Base-by-base conservation (phyloP, 1,140 invertebrate genomes). In the Eriosoma lanigerum region DNA sequence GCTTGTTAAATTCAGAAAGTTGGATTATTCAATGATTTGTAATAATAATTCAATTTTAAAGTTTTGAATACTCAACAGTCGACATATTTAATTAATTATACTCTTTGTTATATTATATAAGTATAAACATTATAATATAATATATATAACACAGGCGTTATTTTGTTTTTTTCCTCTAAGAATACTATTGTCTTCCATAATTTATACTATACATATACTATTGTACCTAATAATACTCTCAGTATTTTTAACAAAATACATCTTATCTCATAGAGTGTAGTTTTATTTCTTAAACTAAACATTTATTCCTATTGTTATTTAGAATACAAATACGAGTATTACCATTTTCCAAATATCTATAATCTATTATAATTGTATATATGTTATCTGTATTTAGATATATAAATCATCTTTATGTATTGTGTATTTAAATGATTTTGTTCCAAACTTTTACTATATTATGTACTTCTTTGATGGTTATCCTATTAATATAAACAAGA, bases 121-220 rank as follows among this genome's bases (percentile, higher is more conserved):
- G 38, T 68, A 38, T 38, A 46, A 68, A 68, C 12, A 68, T 68
- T 46, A 68, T 68, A 68, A 21, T 12, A 13, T 13, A 52, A 26
- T 13, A 58, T 24, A 38, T 62, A 29, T 29, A 50, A 50, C 24
- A 52, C 15, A 9, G 29, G 8, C 24, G 29, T 50, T 72, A 19
- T 29, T 68, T 68, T 26, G 46, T 52, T 50, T 54, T 15, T 50
- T 50, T n/a, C n/a, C 29, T 29, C 68, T 29, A 50, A 72, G 68
- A 72, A 46, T 72, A 46, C 48, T 72, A 72, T 52, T 72, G 68
- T 72, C 68, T 72, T 72, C 68, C 68, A 72, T 29, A 52, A 72
- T 72, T 52, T 72, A 50, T 72, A 72, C 38, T 38, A 68, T 24
- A 4, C 15, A 38, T n/a, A n/a, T 44, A 48, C 21, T 50, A 72